Evolutionary conservation across 2,113 vertebrate species (phyloP).

Genomic region (Ophthalmolycus amberensis): DNA sequence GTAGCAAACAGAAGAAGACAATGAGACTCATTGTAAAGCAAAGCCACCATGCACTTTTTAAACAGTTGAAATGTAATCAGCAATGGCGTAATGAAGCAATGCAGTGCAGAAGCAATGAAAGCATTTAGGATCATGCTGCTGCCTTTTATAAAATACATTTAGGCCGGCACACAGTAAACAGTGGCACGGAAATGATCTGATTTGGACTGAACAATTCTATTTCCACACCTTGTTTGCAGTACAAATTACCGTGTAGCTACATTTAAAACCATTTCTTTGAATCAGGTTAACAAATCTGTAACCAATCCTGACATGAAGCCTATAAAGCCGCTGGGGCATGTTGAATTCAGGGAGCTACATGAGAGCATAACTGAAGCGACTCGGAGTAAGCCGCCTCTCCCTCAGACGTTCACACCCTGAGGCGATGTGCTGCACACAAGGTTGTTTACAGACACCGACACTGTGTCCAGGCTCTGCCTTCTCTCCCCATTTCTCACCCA

Average conservation of each 20-base stretch:
- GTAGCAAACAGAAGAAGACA: slow-evolving; percentile 43
- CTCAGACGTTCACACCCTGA: slow-evolving; percentile 69
- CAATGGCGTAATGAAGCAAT: slow-evolving; percentile 3
- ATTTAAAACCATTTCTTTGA: slow-evolving; percentile 30
- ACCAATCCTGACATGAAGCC: slow-evolving; percentile 55
- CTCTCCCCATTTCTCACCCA: slow-evolving; percentile 59
- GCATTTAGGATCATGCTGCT: background rate
- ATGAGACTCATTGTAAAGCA: slow-evolving; percentile 16
- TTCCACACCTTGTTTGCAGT: background rate
- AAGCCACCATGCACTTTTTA: background rate
- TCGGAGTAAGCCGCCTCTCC: slow-evolving; percentile 53
- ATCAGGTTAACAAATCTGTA: slow-evolving; percentile 52
- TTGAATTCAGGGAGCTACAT: slow-evolving; percentile 60
- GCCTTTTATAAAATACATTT: background rate
- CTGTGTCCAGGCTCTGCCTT: slow-evolving; percentile 52
- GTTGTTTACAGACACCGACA: slow-evolving; percentile 72
- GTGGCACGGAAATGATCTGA: background rate
- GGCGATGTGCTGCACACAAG: slow-evolving; percentile 70
- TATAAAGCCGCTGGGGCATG: slow-evolving; percentile 48
- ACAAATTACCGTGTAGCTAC: background rate
- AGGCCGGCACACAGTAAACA: too few relatives aligned
- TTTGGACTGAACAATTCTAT: background rate
- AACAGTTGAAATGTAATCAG: slow-evolving; percentile 5
- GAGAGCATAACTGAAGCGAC: slow-evolving; percentile 47
- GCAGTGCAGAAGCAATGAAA: background rate